phyloP scores from a whole-genome alignment of 2,797 vertebrate species.

The Pangasius mekongensis region DNA sequence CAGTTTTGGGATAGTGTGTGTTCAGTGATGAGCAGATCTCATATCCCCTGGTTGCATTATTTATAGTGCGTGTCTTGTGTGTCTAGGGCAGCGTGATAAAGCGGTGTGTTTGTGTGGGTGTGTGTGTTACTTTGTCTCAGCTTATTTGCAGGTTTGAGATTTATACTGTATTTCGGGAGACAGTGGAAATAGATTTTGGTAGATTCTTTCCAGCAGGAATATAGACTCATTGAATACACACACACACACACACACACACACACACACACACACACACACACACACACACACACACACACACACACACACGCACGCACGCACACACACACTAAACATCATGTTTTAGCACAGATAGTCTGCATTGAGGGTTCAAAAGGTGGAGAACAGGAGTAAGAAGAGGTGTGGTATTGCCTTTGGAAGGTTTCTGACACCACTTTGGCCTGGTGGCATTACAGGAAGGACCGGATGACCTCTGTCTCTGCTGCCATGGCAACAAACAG shows the following conservation, averaged over 20 bases:
- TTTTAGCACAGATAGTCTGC: not conserved
- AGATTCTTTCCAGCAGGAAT: not conserved
- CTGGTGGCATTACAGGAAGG: not conserved
- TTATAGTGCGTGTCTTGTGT: constrained; percentile 43
- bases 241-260: not conserved
- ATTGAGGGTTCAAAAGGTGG: not conserved
- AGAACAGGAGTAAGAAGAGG: not conserved
- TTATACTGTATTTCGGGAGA: not conserved
- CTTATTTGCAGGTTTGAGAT: not conserved
- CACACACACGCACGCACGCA: not conserved
- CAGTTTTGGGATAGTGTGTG: constrained; percentile 14
- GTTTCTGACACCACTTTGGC: constrained; percentile 23
- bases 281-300: not conserved
- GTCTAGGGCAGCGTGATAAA: constrained; percentile 46
- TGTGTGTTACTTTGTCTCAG: constrained; percentile 8
- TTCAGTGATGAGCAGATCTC: constrained; percentile 47
- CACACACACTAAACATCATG: not conserved
- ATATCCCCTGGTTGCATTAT: constrained; percentile 55
- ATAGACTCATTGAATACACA: not conserved
- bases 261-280: not conserved
- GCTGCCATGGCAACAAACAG: not conserved
- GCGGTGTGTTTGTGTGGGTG: constrained; percentile 15
- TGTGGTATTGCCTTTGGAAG: not conserved
- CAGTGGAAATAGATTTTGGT: not conserved
- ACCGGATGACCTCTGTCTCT: not conserved